A percentile compares a stretch with the other conserved stretches of the same genome.
Evolutionary conservation across 2,797 vertebrate genomes (phyloP).

Genomic region (Sebastes alutus): DNA sequence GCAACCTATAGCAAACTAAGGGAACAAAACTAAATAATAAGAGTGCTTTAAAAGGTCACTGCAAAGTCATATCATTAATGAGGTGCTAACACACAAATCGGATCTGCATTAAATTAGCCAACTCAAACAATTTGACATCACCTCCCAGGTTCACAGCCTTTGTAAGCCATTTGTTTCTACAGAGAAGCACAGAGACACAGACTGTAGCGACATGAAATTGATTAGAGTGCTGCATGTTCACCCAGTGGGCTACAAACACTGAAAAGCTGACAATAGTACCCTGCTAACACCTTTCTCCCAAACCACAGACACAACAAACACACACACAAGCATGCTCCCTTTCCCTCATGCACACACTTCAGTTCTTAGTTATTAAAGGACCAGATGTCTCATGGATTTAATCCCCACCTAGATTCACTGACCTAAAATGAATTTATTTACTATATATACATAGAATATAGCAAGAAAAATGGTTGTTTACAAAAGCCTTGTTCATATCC

Average conservation of each 20-base stretch:
- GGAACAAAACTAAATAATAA: not conserved
- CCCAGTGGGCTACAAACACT: conserved; percentile 65
- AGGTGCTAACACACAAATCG: conserved; percentile 22
- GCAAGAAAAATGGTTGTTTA: not conserved
- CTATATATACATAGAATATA: not conserved
- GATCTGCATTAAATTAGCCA: conserved; percentile 39
- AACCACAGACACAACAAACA: conserved; percentile 19
- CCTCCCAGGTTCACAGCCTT: conserved; percentile 50
- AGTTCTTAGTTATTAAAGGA: not conserved
- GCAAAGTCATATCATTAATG: conserved; percentile 51
- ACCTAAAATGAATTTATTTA: not conserved
- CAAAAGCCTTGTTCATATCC: not conserved
- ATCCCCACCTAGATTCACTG: not conserved
- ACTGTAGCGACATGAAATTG: conserved; percentile 67
- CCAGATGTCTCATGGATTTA: not conserved
- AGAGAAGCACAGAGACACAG: conserved; percentile 58
- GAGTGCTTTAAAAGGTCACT: not conserved
- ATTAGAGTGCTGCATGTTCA: conserved; percentile 72
- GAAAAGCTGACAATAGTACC: conserved; percentile 51
- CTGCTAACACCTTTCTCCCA: conserved; percentile 3
- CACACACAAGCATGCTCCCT: not conserved
- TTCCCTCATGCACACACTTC: not conserved
- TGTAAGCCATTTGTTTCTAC: conserved; percentile 64
- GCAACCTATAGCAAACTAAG: not conserved
- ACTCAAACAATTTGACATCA: conserved; percentile 34